Evolutionary conservation across 2,113 vertebrate species (phyloP).

Genomic region (Egretta garzetta): DNA sequence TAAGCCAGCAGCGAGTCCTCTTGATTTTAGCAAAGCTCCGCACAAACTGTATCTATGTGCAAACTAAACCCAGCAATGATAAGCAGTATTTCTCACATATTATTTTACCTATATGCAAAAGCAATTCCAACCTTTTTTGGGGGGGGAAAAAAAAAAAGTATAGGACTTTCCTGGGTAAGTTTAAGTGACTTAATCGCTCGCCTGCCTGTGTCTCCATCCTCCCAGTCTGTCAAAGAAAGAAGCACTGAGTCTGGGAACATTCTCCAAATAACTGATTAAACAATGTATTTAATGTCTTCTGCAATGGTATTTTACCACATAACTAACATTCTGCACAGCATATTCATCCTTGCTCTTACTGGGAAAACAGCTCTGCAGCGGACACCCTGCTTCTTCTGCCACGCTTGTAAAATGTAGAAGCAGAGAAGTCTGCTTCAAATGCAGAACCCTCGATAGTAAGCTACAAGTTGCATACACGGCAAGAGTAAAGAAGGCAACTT

Average conservation of each 20-base stretch:
- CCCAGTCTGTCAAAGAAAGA: neutral
- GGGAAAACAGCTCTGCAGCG: conserved; percentile 1
- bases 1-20: neutral
- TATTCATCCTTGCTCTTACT: neutral
- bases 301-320: conserved; percentile 42
- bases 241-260: conserved; percentile 50
- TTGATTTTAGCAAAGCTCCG: neutral
- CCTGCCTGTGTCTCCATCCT: neutral
- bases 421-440: neutral
- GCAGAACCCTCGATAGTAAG: neutral
- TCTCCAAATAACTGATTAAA: conserved; percentile 62
- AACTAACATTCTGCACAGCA: conserved; percentile 35
- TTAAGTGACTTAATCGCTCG: neutral
- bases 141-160: too few species aligned
- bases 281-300: conserved; percentile 59
- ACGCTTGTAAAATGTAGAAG: neutral
- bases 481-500: neutral
- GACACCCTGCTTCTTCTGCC: neutral
- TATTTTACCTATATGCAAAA: neutral
- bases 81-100: neutral
- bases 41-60: neutral
- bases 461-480: neutral
- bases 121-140: neutral
- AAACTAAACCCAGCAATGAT: neutral
- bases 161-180: neutral